Evolutionary conservation across 2,113 vertebrate species (phyloP).

Genomic region (Siphamia tubifer): DNA sequence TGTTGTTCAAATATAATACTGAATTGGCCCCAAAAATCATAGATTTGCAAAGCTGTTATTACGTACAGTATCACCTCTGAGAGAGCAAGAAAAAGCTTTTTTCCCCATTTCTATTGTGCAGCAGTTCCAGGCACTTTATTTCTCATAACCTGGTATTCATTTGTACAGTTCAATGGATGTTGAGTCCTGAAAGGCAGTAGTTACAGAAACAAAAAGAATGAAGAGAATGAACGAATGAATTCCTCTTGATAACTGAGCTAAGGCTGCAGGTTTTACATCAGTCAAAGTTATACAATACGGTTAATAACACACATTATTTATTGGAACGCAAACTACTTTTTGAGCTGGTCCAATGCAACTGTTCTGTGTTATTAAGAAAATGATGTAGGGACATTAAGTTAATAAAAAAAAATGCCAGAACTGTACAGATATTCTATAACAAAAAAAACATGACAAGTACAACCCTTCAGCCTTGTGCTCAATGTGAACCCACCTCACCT

Average conservation of each 20-base stretch:
- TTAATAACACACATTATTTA: neutral
- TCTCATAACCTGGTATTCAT: conserved; percentile 1
- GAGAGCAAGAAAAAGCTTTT: conserved; percentile 28
- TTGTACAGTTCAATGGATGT: neutral
- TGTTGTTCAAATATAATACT: conserved; percentile 57
- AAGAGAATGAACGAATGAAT: neutral
- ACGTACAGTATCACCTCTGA: conserved; percentile 24
- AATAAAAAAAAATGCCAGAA: too few relatives aligned
- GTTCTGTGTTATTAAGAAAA: too few relatives aligned
- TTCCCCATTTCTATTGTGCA: conserved; percentile 52
- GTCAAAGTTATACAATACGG: conserved; percentile 1
- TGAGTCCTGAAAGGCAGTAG: conserved; percentile 2
- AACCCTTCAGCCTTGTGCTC: too few relatives aligned
- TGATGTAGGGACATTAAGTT: too few relatives aligned
- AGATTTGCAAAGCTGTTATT: conserved; percentile 19
- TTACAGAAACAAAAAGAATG: neutral
- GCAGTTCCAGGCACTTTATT: conserved; percentile 10
- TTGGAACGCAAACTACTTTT: neutral
- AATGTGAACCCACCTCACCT: too few relatives aligned
- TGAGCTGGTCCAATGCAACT: neutral
- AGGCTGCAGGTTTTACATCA: neutral
- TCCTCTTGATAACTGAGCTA: neutral
- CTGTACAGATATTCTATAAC: neutral
- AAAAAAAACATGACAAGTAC: too few relatives aligned
- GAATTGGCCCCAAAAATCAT: conserved; percentile 31